phyloP scores from a whole-genome alignment of 2,797 vertebrate species.

The Astyanax mexicanus region DNA sequence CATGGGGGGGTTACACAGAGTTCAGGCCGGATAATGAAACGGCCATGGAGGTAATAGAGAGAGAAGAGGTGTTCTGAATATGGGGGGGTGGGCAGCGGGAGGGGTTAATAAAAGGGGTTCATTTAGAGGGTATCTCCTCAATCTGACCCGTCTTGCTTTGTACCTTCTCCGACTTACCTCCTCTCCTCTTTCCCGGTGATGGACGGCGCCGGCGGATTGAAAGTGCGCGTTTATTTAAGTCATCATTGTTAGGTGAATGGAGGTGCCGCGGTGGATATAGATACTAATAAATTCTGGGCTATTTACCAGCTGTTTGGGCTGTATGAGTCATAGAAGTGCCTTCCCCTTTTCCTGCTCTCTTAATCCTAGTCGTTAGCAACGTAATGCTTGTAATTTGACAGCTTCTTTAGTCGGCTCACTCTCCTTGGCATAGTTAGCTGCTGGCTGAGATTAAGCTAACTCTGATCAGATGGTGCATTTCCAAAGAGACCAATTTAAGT shows the following conservation, averaged over 20 bases:
- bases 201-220: conserved; percentile 68
- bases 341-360: conserved; percentile 16
- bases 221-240: conserved; percentile 44
- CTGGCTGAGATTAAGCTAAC: conserved; percentile 52
- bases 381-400: conserved; percentile 57
- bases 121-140: conserved; percentile 80
- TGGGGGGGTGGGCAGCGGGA: conserved; percentile 69
- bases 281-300: conserved; percentile 22
- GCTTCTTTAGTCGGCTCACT: conserved; percentile 34
- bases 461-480: conserved; percentile 50
- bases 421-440: conserved; percentile 37
- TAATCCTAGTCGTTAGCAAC: conserved; percentile 54
- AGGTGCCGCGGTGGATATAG: conserved; percentile 21
- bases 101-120: conserved; percentile 82
- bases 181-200: conserved; percentile 64
- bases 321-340: conserved; percentile 8
- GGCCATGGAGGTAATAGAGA: conserved; percentile 85
- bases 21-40: conserved; percentile 88
- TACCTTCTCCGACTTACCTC: conserved; percentile 34
- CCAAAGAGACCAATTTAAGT: conserved; percentile 53
- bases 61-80: conserved; percentile 81
- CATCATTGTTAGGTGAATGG: conserved; percentile 44
- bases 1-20: conserved; percentile 84
- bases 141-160: conserved; percentile 61
- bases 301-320: conserved; percentile 33